Evolutionary conservation across 2,888 invertebrate genomes (phyloP), one percentile per base, ranked within the genome.

Genomic region (Brenthis daphne): DNA sequence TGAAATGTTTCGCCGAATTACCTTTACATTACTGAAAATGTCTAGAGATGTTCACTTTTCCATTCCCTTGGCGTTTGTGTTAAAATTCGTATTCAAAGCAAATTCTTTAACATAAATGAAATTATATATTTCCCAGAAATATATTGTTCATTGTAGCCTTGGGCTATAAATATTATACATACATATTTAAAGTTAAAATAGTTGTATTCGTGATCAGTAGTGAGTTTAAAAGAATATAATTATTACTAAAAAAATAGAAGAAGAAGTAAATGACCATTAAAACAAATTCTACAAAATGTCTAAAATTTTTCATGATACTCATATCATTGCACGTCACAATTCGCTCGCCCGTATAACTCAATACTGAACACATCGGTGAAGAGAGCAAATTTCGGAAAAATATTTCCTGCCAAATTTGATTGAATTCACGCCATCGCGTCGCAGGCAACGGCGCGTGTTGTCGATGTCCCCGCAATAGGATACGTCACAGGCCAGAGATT

Each of bases 401-500:
- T 82, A 83, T 83, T 76, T 83, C 79, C 73, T 76, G 73, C 75
- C 64, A 77, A 69, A 72, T 77, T 79, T 86, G 85, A 90, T 89
- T 82, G 76, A 86, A 86, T 90, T 88, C 85, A 77, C 81, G 76
- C 61, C 51, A 50, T 57, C 60, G 16, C 57, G 43, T 54, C 57
- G 64, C 60, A 60, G 11, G 48, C 85, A 81, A 81, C 85, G 80
- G 84, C 56, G 79, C 81, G 81, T 85, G 79, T 79, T 82, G 83
- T 81, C 80, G 82, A 80, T 81, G 81, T 84, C 84, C 82, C 85
- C 84, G 81, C 80, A 80, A 79, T 80, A 79, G 82, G 82, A 85
- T 86, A 82, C 82, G 77, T 80, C 85, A 86, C 85, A 74, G 77
- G 79, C 81, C 82, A 85, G 83, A 90, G 89, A 90, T 92, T 91